A percentile compares a stretch with the other conserved stretches of the same genome.
phyloP scores from a whole-genome alignment of 2,888 invertebrate species.

The Periphyllus acericola region DNA sequence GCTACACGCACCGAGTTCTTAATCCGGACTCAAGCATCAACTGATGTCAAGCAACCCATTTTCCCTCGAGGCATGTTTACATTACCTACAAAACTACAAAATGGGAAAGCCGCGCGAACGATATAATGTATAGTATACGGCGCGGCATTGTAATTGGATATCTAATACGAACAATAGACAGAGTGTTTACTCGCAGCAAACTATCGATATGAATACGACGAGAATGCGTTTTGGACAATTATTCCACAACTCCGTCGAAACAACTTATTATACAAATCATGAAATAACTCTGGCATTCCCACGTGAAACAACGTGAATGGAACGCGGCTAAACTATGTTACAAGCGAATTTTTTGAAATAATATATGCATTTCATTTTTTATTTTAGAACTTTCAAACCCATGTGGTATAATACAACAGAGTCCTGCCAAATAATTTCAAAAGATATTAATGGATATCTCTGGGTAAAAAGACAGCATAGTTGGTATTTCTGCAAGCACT shows the following conservation, averaged over 20 bases:
- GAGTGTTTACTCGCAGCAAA: neutral
- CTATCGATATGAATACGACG: conserved; percentile 19
- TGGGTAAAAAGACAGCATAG: neutral
- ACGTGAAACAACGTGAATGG: neutral
- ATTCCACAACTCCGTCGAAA: neutral
- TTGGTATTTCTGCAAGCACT: neutral
- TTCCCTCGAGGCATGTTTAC: neutral
- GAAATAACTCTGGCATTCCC: conserved; percentile 17
- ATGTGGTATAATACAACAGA: neutral
- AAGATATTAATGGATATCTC: neutral
- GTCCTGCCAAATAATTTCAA: neutral
- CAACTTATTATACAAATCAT: conserved; percentile 23
- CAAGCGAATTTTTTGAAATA: neutral
- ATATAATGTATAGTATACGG: neutral
- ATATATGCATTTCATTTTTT: neutral
- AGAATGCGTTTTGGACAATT: neutral
- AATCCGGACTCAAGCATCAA: neutral
- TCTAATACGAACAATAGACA: neutral
- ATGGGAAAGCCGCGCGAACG: neutral
- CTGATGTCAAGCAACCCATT: neutral
- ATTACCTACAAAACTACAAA: neutral
- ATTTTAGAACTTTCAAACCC: neutral
- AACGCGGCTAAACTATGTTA: neutral
- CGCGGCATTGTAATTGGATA: neutral
- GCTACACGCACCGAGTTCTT: neutral